Percentiles rank a stretch among this genome's conserved stretches.
Conservation (phyloP, 2,113 vertebrate species). For the Oceanites oceanicus region DNA sequence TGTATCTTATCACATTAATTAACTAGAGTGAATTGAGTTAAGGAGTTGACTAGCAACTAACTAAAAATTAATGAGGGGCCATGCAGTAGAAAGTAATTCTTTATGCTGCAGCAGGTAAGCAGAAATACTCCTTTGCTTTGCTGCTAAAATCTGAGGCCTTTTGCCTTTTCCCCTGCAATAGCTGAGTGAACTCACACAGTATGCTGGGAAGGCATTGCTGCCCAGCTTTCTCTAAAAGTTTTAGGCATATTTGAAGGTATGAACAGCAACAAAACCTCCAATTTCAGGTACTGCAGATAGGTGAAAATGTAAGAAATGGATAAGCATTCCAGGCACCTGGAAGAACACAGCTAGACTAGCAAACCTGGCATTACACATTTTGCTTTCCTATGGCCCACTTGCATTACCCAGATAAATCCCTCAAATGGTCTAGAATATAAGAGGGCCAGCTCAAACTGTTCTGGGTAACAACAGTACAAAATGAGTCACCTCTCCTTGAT, state of each 20-base stretch:
- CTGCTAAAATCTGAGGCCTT: background rate
- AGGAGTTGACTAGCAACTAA: conserved; percentile 19
- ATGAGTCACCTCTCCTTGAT: background rate
- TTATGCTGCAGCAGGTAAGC: background rate
- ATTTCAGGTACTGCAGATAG: background rate
- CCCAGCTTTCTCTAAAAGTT: background rate
- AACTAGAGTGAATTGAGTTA: conserved; percentile 59
- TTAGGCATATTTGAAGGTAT: background rate
- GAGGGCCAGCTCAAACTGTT: background rate
- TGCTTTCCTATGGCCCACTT: background rate
- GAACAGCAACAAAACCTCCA: background rate
- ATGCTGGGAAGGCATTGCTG: background rate
- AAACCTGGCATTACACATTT: background rate
- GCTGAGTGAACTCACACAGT: background rate
- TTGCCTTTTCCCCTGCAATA: background rate
- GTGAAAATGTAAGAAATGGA: background rate
- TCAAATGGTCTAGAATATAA: background rate
- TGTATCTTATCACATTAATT: conserved; percentile 52
- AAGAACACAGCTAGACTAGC: background rate
- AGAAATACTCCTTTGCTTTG: background rate
- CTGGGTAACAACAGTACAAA: background rate
- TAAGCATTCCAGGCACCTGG: background rate
- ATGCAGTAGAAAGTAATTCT: background rate
- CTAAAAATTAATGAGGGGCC: conserved; percentile 39
- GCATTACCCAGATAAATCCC: background rate